Evolutionary conservation across 2,113 vertebrate species (phyloP), one percentile per base, ranked within the genome.

Genomic region (Saguinus imperator): DNA sequence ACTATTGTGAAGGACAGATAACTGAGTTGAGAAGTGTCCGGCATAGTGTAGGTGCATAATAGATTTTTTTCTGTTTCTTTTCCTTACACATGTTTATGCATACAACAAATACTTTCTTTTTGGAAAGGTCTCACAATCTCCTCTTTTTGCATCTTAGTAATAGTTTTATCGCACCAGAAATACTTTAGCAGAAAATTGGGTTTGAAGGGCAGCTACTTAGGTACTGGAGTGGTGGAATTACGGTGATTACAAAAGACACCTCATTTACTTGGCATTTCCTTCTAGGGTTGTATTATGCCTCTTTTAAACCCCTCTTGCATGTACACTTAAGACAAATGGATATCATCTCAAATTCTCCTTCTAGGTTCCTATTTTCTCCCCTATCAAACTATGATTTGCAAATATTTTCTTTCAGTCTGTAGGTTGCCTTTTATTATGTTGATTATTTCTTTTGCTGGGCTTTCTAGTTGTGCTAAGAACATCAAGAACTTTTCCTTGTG

Each of bases 81-180:
- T 80, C 32, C 13, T 88, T 9, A 40, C 6, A 0, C 1, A 52
- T 23, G 1, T 82, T 95, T 82, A 76, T 27, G 6, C 4, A 84
- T 52, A 83, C 17, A 83, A 72, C 66, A 68, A 3, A 79, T 48
- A 68, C 1, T 6, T 40, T 17, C 27, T 64, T 85, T 79, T 13
- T 1, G 29, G 16, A 27, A 43, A 70, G 75, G 3, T 13, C 2
- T 32, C 35, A 29, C 2, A 4, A 37, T 48, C 1, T 72, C 7
- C n/a, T 94, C 45, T 89, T 13, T 68, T n/a, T 92, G 3, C 87
- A 50, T 91, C 18, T 85, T 66, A 83, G 5, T 45, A 37, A 88
- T 79, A n/a, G 13, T 81, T 94, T 73, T 70, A 48, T 80, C 29
- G 37, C 20, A 25, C 43, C 5, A 9, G 37, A 45, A 83, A 94